Base-by-base conservation (phyloP, 2,797 vertebrate species). In the Acrossocheilus fasciatus region DNA sequence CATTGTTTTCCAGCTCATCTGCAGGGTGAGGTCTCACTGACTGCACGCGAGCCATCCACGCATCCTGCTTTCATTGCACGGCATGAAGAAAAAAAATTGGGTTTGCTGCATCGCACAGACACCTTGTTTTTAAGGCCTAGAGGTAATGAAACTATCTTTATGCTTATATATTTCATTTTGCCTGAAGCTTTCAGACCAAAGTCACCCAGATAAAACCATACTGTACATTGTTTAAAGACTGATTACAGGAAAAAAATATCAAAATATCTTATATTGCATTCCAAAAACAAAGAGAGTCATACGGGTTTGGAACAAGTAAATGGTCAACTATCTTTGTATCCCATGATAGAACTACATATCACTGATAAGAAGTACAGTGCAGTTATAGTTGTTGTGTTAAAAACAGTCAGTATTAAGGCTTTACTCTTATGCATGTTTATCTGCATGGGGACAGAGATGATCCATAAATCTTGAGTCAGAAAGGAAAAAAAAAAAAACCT, bases 11-110 rank as follows among this genome's bases (percentile, higher is more conserved):
- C 78, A 18, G 47, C 69, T 90, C 84, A 88, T 91, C 88, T 89
- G 88, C 83, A 87, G 88, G 87, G 90, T 87, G 88, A 91, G 81
- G 89, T 88, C 87, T 88, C 23, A 68, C 83, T 72, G 87, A 74
- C 79, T 83, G 89, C 89, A 87, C 88, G 83, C 89, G n/a, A 91
- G 84, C 89, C 86, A 87, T 86, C 69, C 86, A 43, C 62, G 86
- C 84, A 89, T 91, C 89, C 90, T 91, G 89, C 77, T 78, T 89
- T 84, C 64, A 87, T 88, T 86, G 87, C 81, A 82, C 80, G 82
- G 69, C 62, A 86, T 72, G 75, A 82, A 82, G 72, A 89, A 89
- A 89, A 90, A 80, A 86, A 74, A 82, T 10, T 30, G n/a, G 54
- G 23, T 68, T 57, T 76, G 12, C 50, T 85, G 39, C 14, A 72